phyloP scores from a whole-genome alignment of 2,797 vertebrate species.

The Lagodon rhomboides region DNA sequence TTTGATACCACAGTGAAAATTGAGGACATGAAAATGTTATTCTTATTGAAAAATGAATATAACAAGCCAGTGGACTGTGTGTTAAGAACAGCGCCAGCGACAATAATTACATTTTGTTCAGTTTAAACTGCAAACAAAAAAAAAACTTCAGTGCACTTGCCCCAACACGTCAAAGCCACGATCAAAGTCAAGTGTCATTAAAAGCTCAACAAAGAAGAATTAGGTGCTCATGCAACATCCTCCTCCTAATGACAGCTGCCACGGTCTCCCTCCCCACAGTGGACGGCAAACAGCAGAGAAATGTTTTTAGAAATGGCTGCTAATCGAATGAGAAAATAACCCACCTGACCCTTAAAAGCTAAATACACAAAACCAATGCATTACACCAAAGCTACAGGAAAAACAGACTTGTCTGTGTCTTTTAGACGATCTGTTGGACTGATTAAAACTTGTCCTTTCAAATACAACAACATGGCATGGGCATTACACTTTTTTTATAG shows the following conservation, averaged over 20 bases:
- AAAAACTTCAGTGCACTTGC: neutral
- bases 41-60: no score
- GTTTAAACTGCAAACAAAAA: neutral
- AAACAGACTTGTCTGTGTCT: neutral
- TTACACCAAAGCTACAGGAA: neutral
- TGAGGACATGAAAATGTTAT: no score
- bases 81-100: neutral
- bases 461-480: neutral
- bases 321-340: neutral
- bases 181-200: slow-evolving; percentile 15
- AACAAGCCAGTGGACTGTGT: no score
- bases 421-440: neutral
- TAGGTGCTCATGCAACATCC: slow-evolving; percentile 6
- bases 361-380: slow-evolving; percentile 1
- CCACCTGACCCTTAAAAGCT: no score
- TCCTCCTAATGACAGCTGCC: neutral
- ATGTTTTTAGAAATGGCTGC: neutral
- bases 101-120: neutral
- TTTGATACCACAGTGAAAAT: no score
- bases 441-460: neutral
- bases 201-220: neutral
- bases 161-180: slow-evolving; percentile 4
- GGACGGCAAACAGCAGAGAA: neutral
- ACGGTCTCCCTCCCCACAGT: neutral
- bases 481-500: neutral